phyloP scores from a whole-genome alignment of 2,888 invertebrate genomes.

The Vannuccia rotundouncinata region DNA sequence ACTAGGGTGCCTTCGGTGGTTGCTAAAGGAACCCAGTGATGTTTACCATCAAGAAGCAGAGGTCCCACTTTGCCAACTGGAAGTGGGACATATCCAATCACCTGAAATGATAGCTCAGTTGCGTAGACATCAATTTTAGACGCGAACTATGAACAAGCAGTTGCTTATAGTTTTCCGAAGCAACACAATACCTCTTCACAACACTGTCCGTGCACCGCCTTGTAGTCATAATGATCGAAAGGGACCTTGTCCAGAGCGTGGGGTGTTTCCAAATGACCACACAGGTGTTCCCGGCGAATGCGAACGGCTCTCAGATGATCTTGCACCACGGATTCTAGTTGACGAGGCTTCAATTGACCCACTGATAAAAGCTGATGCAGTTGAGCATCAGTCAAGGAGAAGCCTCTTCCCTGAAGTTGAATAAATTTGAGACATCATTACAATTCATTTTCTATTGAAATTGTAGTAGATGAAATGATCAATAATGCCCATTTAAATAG shows the following conservation, averaged over 20 bases:
- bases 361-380: not conserved
- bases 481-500: not conserved
- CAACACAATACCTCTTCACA: slow-evolving; percentile 39
- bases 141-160: too few species aligned
- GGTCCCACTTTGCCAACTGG: slow-evolving; percentile 95
- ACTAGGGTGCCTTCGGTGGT: slow-evolving; percentile 97
- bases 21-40: slow-evolving; percentile 86
- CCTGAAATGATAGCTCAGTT: too few species aligned
- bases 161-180: too few species aligned
- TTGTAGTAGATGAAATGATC: not conserved
- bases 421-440: too few species aligned
- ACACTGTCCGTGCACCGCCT: slow-evolving; percentile 34
- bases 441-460: too few species aligned
- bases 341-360: slow-evolving; percentile 9
- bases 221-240: slow-evolving; percentile 35
- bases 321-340: slow-evolving; percentile 17
- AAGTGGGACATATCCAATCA: slow-evolving; percentile 88
- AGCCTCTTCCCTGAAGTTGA: slow-evolving; percentile 1
- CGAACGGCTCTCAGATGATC: slow-evolving; percentile 19
- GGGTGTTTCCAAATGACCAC: not conserved
- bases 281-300: slow-evolving; percentile 9
- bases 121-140: too few species aligned
- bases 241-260: slow-evolving; percentile 33
- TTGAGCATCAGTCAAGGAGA: not conserved
- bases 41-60: slow-evolving; percentile 70